phyloP scores from a whole-genome alignment of 2,113 vertebrate genomes.

The Tachysurus vachellii region DNA sequence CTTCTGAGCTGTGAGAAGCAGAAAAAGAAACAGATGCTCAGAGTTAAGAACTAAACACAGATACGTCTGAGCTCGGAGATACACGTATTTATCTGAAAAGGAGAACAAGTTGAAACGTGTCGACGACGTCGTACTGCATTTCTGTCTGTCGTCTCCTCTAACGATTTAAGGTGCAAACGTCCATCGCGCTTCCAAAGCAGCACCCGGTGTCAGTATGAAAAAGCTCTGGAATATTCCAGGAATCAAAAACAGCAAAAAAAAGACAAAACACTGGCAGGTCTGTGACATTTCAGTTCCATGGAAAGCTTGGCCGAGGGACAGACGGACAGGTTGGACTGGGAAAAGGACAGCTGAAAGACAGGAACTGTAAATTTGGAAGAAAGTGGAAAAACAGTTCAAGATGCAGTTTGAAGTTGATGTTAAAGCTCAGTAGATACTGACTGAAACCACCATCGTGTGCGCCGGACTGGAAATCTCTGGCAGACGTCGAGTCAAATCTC shows the following conservation, averaged over 20 bases:
- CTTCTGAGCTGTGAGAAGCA: not conserved
- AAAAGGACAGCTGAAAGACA: constrained; percentile 26
- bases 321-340: constrained; percentile 4
- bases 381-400: not conserved
- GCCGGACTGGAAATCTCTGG: not conserved
- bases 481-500: not conserved
- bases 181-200: not conserved
- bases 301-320: constrained; percentile 19
- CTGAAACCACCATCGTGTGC: not conserved
- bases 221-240: constrained; percentile 26
- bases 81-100: not conserved
- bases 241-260: not conserved
- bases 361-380: constrained; percentile 13
- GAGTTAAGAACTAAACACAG: not conserved
- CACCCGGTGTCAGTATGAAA: not conserved
- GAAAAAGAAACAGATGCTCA: not conserved
- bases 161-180: constrained; percentile 1
- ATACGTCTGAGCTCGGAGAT: not conserved
- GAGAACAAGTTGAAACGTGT: not conserved
- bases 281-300: constrained; percentile 4
- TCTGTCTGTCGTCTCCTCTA: not conserved
- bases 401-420: constrained; percentile 3
- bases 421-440: not conserved
- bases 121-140: not conserved
- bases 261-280: constrained; percentile 31